phyloP scores from a whole-genome alignment of 1,140 invertebrate species.

The Nilaparvata lugens region DNA sequence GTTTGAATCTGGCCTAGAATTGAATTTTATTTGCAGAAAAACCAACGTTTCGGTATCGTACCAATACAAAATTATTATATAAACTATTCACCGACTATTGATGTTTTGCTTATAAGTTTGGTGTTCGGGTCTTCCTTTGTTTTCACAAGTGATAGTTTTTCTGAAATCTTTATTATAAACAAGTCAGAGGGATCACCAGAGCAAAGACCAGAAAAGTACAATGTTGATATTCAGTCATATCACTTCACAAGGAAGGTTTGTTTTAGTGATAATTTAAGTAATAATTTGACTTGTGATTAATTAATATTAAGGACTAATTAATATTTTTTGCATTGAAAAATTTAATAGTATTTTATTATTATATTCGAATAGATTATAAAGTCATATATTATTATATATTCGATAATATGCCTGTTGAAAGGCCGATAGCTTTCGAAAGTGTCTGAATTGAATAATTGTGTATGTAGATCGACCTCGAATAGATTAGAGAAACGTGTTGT shows the following conservation, averaged over 20 bases:
- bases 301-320: slow-evolving; percentile 2
- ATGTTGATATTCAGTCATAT: slow-evolving; percentile 3
- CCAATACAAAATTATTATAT: too few species aligned
- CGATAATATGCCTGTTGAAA: too few species aligned
- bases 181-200: neutral
- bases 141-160: neutral
- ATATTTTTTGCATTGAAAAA: neutral
- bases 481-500: too few species aligned
- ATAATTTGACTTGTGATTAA: slow-evolving; percentile 5
- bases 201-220: slow-evolving; percentile 3
- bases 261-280: slow-evolving; percentile 1
- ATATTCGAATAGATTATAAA: too few species aligned
- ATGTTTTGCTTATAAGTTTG: too few species aligned
- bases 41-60: too few species aligned
- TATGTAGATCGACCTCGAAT: too few species aligned
- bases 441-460: too few species aligned
- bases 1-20: slow-evolving; percentile 6
- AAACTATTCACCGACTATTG: too few species aligned
- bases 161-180: too few species aligned
- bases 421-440: too few species aligned
- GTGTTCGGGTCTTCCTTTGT: slow-evolving; percentile 1
- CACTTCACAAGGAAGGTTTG: slow-evolving; percentile 2
- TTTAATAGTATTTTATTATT: slow-evolving; percentile 3
- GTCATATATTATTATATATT: too few species aligned
- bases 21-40: neutral